These are phyloP conservation scores for Papilio polytes DNA, from an alignment of 1,140 invertebrate species.

Conservation along the genomic window DNA sequence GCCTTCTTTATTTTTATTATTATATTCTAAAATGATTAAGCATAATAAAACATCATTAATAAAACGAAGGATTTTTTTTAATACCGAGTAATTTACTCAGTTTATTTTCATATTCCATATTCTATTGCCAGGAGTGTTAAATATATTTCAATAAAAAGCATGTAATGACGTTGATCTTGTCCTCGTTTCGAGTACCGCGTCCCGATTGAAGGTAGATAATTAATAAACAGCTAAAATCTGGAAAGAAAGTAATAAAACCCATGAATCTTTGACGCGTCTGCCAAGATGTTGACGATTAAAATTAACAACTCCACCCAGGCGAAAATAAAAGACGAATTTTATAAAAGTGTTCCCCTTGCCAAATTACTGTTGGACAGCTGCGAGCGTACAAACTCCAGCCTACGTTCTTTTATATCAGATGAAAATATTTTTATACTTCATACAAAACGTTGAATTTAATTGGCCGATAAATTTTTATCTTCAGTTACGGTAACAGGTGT, in stretches of 20 bases:
- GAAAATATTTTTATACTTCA: constrained; percentile 9
- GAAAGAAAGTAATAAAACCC: constrained; percentile 74
- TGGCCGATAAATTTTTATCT: constrained; percentile 21
- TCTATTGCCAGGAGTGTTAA: neutral
- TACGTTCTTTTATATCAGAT: constrained; percentile 48
- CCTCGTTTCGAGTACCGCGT: constrained; percentile 49
- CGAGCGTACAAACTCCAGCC: constrained; percentile 42
- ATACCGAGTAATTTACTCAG: neutral
- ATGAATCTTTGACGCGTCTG: constrained; percentile 75
- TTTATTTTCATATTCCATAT: constrained; percentile 2
- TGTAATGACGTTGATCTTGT: constrained; percentile 31
- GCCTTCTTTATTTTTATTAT: neutral
- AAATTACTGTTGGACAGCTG: constrained; percentile 76
- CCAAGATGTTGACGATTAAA: constrained; percentile 79
- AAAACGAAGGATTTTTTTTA: neutral
- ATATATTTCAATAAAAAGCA: constrained; percentile 18
- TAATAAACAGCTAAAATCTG: constrained; percentile 72
- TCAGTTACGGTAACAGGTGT: constrained; percentile 18
- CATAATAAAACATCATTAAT: neutral
- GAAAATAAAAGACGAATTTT: constrained; percentile 74
- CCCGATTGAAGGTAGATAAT: constrained; percentile 63
- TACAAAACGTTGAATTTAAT: constrained; percentile 16
- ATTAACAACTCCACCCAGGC: constrained; percentile 65
- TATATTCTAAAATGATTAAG: neutral
- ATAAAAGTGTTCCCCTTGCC: constrained; percentile 69